These are phyloP conservation scores for Acanthornis magna DNA, from an alignment of 2,797 vertebrate species.

Conservation along the genomic window DNA sequence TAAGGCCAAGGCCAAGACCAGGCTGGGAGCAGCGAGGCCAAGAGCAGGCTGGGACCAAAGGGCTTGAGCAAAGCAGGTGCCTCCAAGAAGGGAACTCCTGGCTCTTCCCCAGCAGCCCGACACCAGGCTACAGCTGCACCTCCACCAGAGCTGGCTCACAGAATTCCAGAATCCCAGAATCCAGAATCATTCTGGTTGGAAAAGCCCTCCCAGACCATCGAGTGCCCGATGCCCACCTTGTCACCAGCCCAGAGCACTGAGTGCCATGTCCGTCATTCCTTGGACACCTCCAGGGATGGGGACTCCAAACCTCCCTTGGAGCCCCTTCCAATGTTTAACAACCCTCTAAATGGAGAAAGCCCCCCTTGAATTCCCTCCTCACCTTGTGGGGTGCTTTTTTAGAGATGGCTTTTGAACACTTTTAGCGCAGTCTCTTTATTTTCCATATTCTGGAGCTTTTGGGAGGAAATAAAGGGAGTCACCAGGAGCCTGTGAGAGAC, in stretches of 20 bases:
- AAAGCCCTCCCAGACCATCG: not conserved
- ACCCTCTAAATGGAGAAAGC: not conserved
- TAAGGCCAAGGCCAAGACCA: not conserved
- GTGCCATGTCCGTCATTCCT: rapidly evolving
- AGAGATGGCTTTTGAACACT: not conserved
- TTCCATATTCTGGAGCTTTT: not conserved
- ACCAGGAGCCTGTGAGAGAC: not conserved
- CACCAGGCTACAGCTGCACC: not conserved
- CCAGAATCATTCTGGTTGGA: not conserved
- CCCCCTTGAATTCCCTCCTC: not conserved
- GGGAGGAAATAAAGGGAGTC: not conserved
- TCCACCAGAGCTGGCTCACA: not conserved
- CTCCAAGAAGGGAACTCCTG: not conserved
- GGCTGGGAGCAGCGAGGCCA: not conserved
- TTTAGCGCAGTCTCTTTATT: not conserved
- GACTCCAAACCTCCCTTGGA: not conserved
- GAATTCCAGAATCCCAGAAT: not conserved
- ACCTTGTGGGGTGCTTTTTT: not conserved
- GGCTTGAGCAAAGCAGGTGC: not conserved
- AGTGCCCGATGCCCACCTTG: not conserved
- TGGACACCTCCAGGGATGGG: not conserved
- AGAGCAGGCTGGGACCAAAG: not conserved
- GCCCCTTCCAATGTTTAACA: not conserved
- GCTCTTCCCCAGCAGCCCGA: not conserved
- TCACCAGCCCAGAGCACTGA: not conserved